These are phyloP conservation scores for Hydriomena furcata DNA, from an alignment of 2,888 invertebrate species.

Conservation along the genomic window DNA sequence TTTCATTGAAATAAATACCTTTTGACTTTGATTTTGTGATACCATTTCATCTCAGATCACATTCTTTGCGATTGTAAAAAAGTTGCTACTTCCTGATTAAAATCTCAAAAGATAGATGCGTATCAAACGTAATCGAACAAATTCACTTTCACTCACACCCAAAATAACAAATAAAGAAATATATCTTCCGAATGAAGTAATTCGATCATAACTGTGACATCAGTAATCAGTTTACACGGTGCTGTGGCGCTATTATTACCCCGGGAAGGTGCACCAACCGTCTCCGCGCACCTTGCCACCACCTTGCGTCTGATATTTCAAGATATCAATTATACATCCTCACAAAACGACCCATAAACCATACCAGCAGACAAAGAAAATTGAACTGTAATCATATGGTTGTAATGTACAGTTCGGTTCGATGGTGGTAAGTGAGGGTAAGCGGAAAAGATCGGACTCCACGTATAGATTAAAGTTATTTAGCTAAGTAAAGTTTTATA, in stretches of 20 bases:
- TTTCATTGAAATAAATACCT: too few species aligned
- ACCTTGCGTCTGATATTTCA: conserved; percentile 79
- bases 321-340: conserved; percentile 63
- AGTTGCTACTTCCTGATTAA: too few species aligned
- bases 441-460: conserved; percentile 70
- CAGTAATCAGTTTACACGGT: conserved; percentile 76
- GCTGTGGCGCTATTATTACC: conserved; percentile 63
- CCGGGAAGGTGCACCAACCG: conserved; percentile 71
- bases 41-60: too few species aligned
- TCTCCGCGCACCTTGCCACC: conserved; percentile 74
- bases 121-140: too few species aligned
- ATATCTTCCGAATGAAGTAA: conserved; percentile 31
- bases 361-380: conserved; percentile 8
- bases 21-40: too few species aligned
- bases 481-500: conserved; percentile 74
- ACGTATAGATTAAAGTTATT: conserved; percentile 73
- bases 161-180: conserved; percentile 21
- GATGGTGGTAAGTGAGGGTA: conserved; percentile 24
- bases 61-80: too few species aligned
- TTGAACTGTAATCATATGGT: background rate
- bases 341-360: conserved; percentile 39
- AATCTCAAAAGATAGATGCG: too few species aligned
- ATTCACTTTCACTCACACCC: too few species aligned
- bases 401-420: conserved; percentile 22
- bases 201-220: conserved; percentile 37